Conservation (phyloP, 2,888 invertebrate genomes). For the Diploptera punctata region DNA sequence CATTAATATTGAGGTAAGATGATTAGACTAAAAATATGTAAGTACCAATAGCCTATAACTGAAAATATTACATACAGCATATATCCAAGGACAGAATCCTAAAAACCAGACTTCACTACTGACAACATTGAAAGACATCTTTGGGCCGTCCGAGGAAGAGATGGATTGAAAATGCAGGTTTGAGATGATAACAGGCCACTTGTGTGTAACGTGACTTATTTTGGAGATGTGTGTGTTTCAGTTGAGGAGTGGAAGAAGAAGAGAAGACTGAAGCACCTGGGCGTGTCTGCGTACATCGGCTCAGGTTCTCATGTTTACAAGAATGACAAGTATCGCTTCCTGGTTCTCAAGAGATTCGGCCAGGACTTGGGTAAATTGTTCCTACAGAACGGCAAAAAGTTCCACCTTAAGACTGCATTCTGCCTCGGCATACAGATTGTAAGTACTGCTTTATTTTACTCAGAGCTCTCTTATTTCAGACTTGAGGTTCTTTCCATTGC, state of each 20-base stretch:
- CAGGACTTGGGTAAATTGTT: constrained; percentile 86
- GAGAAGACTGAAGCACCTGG: constrained; percentile 69
- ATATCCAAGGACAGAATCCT: too few relatives aligned
- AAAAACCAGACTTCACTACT: too few relatives aligned
- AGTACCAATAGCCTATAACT: too few relatives aligned
- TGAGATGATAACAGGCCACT: too few relatives aligned
- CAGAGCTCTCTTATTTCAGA: too few relatives aligned
- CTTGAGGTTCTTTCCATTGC: too few relatives aligned
- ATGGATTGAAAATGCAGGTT: too few relatives aligned
- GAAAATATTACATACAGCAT: too few relatives aligned
- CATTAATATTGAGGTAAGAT: too few relatives aligned
- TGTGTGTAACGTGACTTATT: not conserved
- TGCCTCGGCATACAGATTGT: constrained; percentile 85
- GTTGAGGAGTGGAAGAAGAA: constrained; percentile 74
- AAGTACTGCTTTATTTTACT: constrained; percentile 50
- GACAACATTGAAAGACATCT: too few relatives aligned
- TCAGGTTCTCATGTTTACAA: constrained; percentile 84
- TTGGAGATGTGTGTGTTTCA: constrained; percentile 57
- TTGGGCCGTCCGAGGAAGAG: too few relatives aligned
- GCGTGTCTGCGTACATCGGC: constrained; percentile 89
- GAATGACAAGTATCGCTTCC: constrained; percentile 84
- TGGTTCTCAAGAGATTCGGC: constrained; percentile 92
- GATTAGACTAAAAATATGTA: too few relatives aligned
- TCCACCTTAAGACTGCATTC: constrained; percentile 81
- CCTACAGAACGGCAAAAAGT: constrained; percentile 65